These are phyloP conservation scores for Drosophila neutralis DNA, from an alignment of 2,888 invertebrate genomes.

Conservation along the genomic window DNA sequence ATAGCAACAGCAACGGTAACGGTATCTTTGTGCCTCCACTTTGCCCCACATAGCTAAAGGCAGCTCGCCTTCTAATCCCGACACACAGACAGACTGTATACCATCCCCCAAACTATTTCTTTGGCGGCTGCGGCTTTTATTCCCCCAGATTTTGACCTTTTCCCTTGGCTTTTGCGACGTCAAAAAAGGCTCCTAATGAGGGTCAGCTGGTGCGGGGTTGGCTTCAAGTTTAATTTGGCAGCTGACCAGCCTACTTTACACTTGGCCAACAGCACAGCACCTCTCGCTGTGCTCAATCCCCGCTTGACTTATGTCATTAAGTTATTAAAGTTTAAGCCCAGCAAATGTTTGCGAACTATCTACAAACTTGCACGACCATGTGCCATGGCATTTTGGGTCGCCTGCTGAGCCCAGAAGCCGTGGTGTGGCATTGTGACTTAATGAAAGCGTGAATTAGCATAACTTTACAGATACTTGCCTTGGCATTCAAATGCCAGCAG, in stretches of 20 bases:
- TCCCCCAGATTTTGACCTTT: constrained; percentile 59
- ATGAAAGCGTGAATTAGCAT: constrained; percentile 76
- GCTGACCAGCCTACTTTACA: constrained; percentile 75
- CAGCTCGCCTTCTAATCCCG: constrained; percentile 54
- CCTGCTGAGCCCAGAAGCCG: constrained; percentile 15
- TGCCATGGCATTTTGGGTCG: constrained; percentile 28
- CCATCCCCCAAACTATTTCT: constrained; percentile 23
- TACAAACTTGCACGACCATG: constrained; percentile 52
- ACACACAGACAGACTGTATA: constrained; percentile 7
- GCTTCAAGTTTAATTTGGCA: constrained; percentile 70
- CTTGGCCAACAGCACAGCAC: constrained; percentile 33
- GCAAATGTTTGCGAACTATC: constrained; percentile 73
- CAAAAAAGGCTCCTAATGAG: constrained; percentile 67
- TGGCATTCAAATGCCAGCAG: constrained; percentile 43
- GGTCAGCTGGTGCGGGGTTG: constrained; percentile 55
- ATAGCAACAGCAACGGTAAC: constrained; percentile 22
- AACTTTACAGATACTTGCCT: constrained; percentile 49
- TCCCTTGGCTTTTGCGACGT: constrained; percentile 44
- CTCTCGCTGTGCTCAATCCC: constrained; percentile 6
- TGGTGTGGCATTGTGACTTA: constrained; percentile 61
- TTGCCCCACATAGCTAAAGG: constrained; percentile 36
- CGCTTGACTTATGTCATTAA: constrained; percentile 73
- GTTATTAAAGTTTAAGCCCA: constrained; percentile 71
- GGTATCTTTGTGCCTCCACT: constrained; percentile 6
- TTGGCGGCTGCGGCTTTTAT: constrained; percentile 38